Evolutionary conservation across 2,113 vertebrate species (phyloP), one percentile per base, ranked within the genome.

Genomic region (Rhineura floridana): DNA sequence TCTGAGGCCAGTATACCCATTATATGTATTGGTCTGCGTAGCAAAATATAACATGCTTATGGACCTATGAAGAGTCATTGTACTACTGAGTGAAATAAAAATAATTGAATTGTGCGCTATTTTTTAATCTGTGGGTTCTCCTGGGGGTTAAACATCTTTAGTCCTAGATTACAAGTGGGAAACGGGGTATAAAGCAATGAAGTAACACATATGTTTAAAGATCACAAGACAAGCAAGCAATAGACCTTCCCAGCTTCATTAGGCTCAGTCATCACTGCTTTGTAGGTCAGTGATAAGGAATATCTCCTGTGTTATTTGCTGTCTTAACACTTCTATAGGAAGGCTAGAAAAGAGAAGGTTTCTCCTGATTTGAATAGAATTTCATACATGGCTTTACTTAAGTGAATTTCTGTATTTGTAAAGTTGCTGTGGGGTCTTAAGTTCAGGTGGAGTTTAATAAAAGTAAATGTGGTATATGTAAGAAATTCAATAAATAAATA

Each of bases 31-130:
- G 65, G 10, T 67, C 46, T 50, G 28, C 50, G 46, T n/a, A n/a
- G 21, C 33, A 33, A 2, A 67, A 13, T 9, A 67, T 67, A 30
- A 67, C n/a, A n/a, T n/a, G n/a, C n/a, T n/a, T n/a, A n/a, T n/a
- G n/a, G n/a, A n/a, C n/a, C 91, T 92, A 90, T 87, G 81, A 76
- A 85, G 73, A 85, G 91, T 84, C 78, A 62, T 59, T 90, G 67
- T 84, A 76, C 88, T 77, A 83, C 0, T 1, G 91, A 65, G 2
- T 90, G 69, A 77, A 52, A 79, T 79, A 21, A 59, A 59, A 59
- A 36, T 36, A 59, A 55, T 39, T 17, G 23, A 10, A 36, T 36
- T 80, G 30, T n/a, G 76, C 12, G 48, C 25, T 12, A 33, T 30
- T 46, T 28, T 78, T 50, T 78, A 52, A 78, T 78, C 28, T 52